Evolutionary conservation across 2,797 vertebrate genomes (phyloP), one percentile per base, ranked within the genome.

Genomic region (Kryptolebias ocellatus): DNA sequence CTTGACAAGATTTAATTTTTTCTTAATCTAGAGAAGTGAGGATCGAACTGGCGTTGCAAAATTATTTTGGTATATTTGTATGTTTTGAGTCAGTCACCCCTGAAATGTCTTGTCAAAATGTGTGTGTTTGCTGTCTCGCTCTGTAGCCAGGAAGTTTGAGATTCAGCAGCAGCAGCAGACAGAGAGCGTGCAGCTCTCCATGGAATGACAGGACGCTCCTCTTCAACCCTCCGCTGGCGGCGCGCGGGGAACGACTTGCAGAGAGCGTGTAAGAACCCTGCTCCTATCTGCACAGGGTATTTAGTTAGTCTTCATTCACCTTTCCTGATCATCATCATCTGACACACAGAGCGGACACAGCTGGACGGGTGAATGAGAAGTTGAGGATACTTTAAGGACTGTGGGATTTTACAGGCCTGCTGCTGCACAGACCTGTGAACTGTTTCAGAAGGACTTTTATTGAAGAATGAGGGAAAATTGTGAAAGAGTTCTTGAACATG

Each of bases 181-280:
- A 0, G 94, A 94, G 1, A 93, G 91, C 3, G 93, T 95, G 57
- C 94, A 94, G 84, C 90, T 95, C 50, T 90, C 92, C 29, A 94
- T 95, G 90, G 93, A 94, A 76, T 95, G 86, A 93, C 29, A 60
- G 3, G 29, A 54, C 20, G 16, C 28, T n/a, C 15, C n/a, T 29
- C 55, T 55, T 16, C 45, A 46, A 17, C 4, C 45, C 16, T 46
- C 45, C 45, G 5, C 5, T 17, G 16, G 6, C 16, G 4, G 45
- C 15, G 17, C 15, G 15, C 15, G 12, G 60, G 4, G 31, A 34
- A 1, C 5, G 31, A 34, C 31, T 7, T 34, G 2, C 31, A 34
- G 31, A 34, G 31, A 6, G 6, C 1, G 31, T 34, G 5, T 24
- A 24, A 24, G 9, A 34, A 7, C 5, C 31, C 31, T 34, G 31